phyloP scores from a whole-genome alignment of 2,888 invertebrate species.

The Zygaena filipendulae region DNA sequence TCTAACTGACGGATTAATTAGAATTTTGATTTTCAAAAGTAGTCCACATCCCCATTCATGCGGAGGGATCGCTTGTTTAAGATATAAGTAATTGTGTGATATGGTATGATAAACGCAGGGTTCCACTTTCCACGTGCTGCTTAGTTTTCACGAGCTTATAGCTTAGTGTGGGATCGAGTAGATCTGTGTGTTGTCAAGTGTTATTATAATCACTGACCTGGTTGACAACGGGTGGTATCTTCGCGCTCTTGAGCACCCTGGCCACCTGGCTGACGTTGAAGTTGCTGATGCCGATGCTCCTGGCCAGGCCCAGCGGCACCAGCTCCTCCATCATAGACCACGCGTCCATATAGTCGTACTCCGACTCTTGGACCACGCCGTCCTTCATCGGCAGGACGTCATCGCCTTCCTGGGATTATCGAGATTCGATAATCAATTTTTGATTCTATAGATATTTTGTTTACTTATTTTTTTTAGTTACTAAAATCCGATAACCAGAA shows the following conservation, averaged over 20 bases:
- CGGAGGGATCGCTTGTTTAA: no score
- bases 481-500: no score
- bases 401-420: slow-evolving; percentile 42
- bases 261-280: slow-evolving; percentile 85
- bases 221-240: slow-evolving; percentile 74
- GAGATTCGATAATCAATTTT: not conserved
- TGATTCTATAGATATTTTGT: not conserved
- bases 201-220: no score
- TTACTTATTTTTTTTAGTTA: not conserved
- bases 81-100: no score
- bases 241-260: slow-evolving; percentile 72
- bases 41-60: no score
- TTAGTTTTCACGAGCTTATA: no score
- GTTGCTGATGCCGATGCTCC: slow-evolving; percentile 86
- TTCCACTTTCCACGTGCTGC: no score
- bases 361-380: slow-evolving; percentile 48
- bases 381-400: slow-evolving; percentile 70
- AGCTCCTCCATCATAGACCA: slow-evolving; percentile 86
- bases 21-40: no score
- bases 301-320: slow-evolving; percentile 72
- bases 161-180: no score
- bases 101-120: no score
- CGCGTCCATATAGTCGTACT: slow-evolving; percentile 77
- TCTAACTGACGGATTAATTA: no score
- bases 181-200: no score